Base-by-base conservation (phyloP, 2,888 invertebrate species). In the Melolontha melolontha region DNA sequence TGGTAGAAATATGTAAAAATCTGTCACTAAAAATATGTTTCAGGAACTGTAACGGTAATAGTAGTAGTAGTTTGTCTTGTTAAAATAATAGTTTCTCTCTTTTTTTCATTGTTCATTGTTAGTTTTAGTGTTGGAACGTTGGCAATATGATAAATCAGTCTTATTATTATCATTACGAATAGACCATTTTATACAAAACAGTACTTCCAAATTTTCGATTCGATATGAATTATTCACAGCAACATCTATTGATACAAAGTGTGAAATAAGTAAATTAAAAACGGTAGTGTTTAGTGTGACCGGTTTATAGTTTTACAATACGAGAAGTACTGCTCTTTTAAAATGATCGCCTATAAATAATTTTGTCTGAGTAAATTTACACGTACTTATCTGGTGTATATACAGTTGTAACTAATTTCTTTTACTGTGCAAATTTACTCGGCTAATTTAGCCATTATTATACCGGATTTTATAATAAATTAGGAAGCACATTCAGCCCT, bases 101-200 rank as follows among this genome's bases (percentile, higher is more conserved):
- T 47, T 71, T 66, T 69, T 75, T 41, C 40, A 17, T 42, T 57
- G 12, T 57, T 57, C 57, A 57, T 57, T 57, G 42, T 57, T 57
- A 57, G 57, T 57, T 57, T 57, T 42, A 57, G 75, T 77, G 79
- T 81, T 79, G 81, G 81, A 77, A 77, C 82, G 79, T 83, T 83
- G 83, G 83, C 83, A 82, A 82, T 82, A 82, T 81, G 80, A 81
- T 75, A 75, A 77, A 82, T 82, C 82, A 82, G 82, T 82, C 82
- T 83, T 82, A 81, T 81, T 76, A 77, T 71, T 74, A 69, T 71
- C 70, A 62, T 57, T 27, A n/a, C 40, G n/a, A 16, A 41, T 55
- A 27, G 57, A 57, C 42, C 57, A 27, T 44, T 27, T 29, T 8
- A 1, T 8, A 39, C 14, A 42, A 57, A 42, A 14, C 57, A 44